phyloP scores from a whole-genome alignment of 2,888 invertebrate genomes.

The Polylopha cassiicola region DNA sequence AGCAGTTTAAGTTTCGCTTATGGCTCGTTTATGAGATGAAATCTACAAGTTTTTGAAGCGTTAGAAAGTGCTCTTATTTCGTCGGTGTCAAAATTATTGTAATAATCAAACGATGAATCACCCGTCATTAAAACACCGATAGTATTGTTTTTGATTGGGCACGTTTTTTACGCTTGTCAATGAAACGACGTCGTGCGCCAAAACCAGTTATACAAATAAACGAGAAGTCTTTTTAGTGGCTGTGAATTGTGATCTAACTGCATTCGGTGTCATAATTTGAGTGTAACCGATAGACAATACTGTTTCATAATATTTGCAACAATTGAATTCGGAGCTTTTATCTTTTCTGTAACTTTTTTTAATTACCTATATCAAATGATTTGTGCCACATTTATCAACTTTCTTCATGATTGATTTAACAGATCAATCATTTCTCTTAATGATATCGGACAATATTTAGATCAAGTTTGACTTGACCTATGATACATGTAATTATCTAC shows the following conservation, averaged over 20 bases:
- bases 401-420: no score
- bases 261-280: conserved; percentile 32
- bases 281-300: conserved; percentile 27
- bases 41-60: conserved; percentile 12
- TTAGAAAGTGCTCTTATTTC: conserved; percentile 19
- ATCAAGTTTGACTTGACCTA: no score
- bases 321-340: conserved; percentile 2
- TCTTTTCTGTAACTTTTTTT: no score
- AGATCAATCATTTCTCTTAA: no score
- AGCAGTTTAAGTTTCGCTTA: conserved; percentile 15
- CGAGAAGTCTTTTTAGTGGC: conserved; percentile 28
- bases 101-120: conserved; percentile 17
- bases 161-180: conserved; percentile 23
- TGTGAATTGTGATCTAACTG: conserved; percentile 33
- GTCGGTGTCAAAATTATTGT: not conserved
- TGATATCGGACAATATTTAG: no score
- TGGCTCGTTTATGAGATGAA: conserved; percentile 3
- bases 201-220: conserved; percentile 39
- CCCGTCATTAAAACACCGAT: conserved; percentile 4
- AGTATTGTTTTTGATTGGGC: conserved; percentile 2
- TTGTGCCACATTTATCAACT: no score
- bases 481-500: conserved; percentile 7
- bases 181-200: conserved; percentile 21
- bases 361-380: no score
- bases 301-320: conserved; percentile 12